A percentile compares a stretch with the other conserved stretches of the same genome.
These are phyloP conservation scores for Monomorium pharaonis DNA, from an alignment of 1,140 invertebrate species.

Conservation along the genomic window DNA sequence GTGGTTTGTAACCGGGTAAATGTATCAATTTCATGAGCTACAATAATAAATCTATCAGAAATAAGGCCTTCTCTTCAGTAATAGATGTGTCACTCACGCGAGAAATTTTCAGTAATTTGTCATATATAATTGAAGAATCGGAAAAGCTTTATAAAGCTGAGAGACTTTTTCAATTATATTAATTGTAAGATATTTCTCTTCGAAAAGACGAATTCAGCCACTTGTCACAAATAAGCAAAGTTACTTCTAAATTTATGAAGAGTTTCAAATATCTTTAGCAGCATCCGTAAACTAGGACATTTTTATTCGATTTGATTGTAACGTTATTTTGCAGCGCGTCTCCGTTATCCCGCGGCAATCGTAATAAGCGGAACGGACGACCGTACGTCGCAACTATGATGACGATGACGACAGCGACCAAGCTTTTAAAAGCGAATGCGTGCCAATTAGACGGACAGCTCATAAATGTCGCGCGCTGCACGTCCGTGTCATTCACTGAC, in stretches of 20 bases:
- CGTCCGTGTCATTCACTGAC: slow-evolving; percentile 69
- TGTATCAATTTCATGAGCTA: background rate
- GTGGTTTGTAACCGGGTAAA: background rate
- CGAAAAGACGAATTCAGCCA: too few relatives aligned
- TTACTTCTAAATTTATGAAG: background rate
- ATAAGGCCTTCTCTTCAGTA: background rate
- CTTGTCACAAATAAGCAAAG: background rate
- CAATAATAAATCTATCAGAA: background rate
- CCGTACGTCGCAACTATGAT: background rate
- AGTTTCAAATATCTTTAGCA: background rate
- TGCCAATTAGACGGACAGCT: slow-evolving; percentile 51
- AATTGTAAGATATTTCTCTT: too few relatives aligned
- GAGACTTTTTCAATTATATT: too few relatives aligned
- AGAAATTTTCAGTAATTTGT: background rate
- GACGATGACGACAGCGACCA: background rate
- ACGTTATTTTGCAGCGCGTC: background rate
- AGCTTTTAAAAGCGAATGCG: slow-evolving; percentile 3
- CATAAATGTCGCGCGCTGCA: slow-evolving; percentile 5
- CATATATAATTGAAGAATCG: background rate
- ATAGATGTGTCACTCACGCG: background rate
- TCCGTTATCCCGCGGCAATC: background rate
- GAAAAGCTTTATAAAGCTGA: too few relatives aligned
- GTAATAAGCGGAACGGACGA: background rate
- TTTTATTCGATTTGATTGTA: background rate
- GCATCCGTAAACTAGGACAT: background rate